Base-by-base conservation (phyloP, 2,888 invertebrate genomes). In the Mimumesa dahlbomi region DNA sequence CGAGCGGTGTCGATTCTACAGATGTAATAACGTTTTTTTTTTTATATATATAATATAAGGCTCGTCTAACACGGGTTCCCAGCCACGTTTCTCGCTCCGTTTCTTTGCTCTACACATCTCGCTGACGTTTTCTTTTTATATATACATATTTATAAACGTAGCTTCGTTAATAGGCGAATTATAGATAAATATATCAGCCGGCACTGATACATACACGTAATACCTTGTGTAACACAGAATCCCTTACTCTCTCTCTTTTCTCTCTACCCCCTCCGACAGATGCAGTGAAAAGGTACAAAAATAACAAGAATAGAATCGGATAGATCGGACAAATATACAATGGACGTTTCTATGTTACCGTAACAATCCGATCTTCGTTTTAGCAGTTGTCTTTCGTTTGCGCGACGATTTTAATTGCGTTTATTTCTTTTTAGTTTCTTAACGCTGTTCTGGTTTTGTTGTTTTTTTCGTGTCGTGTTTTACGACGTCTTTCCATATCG, bases 281-380 rank as follows among this genome's bases (percentile, higher is more conserved):
- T 70, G 70, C 75, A 50, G 78, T 79, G 79, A 75, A 82, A 80
- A 81, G 75, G 80, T 82, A 81, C 53, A 80, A 82, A 80, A 80
- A 80, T 81, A 81, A 79, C 74, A 56, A 80, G 76, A 75, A 73
- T 81, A 77, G 68, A 73, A 75, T 78, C 49, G 61, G 62, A 58
- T 54, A 76, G 78, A 70, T 43, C 52, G 61, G 73, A 69, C 38
- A 65, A 57, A 56, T 64, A 64, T 40, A 57, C 42, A 21, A 7
- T 42, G 25, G 53, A 45, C 29, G 50, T 36, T 43, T 65, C n/a
- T n/a, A 36, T 42, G 59, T 13, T 36, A 43, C 34, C 19, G 34
- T 14, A 64, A n/a, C n/a, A n/a, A n/a, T n/a, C n/a, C n/a, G n/a
- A n/a, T n/a, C n/a, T n/a, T n/a, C n/a, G n/a, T n/a, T n/a, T n/a